Conservation (phyloP, 2,113 vertebrate species). For the Erpornis zantholeuca region DNA sequence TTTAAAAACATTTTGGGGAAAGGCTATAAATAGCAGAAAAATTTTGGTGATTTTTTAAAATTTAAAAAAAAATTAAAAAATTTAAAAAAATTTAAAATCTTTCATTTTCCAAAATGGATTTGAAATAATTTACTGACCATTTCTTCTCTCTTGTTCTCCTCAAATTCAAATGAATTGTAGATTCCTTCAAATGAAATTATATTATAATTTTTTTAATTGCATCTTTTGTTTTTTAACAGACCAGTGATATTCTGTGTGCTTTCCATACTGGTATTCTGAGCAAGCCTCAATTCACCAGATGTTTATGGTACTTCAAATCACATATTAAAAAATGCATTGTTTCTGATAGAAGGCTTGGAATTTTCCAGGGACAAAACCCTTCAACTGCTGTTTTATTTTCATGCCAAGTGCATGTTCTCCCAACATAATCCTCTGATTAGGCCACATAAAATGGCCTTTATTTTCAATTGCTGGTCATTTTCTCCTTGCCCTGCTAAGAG, state of each 20-base stretch:
- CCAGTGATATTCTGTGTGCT: neutral
- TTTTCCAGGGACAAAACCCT: neutral
- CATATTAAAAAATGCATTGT: neutral
- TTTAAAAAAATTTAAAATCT: neutral
- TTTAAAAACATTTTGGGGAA: neutral
- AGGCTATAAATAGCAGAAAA: accelerated
- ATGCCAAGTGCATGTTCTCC: neutral
- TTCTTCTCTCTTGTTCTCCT: neutral
- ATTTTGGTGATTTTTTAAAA: neutral
- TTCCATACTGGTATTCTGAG: neutral
- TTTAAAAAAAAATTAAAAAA: neutral
- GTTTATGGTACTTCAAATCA: neutral
- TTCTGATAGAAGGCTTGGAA: neutral
- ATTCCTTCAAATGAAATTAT: neutral
- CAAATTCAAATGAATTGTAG: neutral
- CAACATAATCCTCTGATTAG: neutral
- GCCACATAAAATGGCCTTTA: neutral
- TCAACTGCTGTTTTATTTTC: neutral
- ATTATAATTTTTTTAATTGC: neutral
- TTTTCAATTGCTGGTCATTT: neutral
- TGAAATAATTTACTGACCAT: neutral
- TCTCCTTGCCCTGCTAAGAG: neutral
- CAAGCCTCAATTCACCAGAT: neutral
- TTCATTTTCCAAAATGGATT: neutral
- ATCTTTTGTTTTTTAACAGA: neutral